Conservation (phyloP, 2,113 vertebrate genomes). For the Ellobius talpinus region DNA sequence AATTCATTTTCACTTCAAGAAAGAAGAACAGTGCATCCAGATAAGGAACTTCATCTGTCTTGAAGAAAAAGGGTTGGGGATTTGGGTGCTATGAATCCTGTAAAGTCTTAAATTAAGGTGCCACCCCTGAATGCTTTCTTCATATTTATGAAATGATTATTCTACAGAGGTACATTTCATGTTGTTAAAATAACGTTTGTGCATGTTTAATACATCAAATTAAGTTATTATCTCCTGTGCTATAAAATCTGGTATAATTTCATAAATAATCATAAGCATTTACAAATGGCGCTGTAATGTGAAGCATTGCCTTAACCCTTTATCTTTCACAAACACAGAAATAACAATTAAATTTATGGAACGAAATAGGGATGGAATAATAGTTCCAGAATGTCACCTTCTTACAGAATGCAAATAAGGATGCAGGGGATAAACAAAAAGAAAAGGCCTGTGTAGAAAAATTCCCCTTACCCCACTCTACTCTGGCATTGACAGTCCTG, state of each 20-base stretch:
- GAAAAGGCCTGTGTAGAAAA: neutral
- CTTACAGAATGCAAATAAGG: conserved; percentile 70
- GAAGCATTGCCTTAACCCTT: conserved; percentile 75
- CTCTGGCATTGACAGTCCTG: neutral
- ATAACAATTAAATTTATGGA: conserved; percentile 67
- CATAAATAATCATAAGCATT: conserved; percentile 86
- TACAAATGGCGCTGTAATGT: conserved; percentile 67
- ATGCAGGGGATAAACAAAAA: neutral
- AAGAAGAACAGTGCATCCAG: conserved; percentile 69
- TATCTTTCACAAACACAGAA: conserved; percentile 76
- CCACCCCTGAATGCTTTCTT: conserved; percentile 81
- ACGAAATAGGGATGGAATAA: conserved; percentile 61
- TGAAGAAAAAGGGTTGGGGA: conserved; percentile 74
- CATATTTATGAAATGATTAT: conserved; percentile 78
- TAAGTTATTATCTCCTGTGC: conserved; percentile 82
- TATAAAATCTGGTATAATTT: conserved; percentile 85
- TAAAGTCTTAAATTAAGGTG: conserved; percentile 80
- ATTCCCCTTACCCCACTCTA: neutral
- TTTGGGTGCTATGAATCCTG: conserved; percentile 76
- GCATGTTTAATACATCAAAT: conserved; percentile 85
- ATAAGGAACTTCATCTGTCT: conserved; percentile 82
- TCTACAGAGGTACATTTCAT: conserved; percentile 84
- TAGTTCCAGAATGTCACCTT: conserved; percentile 71
- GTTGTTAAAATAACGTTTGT: conserved; percentile 84
- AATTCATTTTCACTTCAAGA: conserved; percentile 74